A percentile compares a stretch with the other conserved stretches of the same genome.
These are phyloP conservation scores for Tiliqua scincoides DNA, from an alignment of 2,113 vertebrate genomes.

Conservation along the genomic window DNA sequence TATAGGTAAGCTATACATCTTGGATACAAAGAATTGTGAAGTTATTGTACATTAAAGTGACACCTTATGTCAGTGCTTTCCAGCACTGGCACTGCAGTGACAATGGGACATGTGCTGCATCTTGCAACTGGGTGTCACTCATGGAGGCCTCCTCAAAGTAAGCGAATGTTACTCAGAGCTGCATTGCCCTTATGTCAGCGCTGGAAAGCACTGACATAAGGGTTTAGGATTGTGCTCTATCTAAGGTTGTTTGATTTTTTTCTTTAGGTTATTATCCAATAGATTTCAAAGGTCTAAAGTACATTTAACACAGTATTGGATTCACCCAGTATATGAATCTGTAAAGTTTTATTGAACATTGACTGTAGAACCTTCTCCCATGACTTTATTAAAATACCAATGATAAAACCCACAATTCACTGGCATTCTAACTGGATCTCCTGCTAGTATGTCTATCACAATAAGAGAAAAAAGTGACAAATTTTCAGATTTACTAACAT, in stretches of 20 bases:
- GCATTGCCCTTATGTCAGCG: no score
- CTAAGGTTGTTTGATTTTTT: not conserved
- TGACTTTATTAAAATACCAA: not conserved
- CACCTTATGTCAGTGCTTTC: no score
- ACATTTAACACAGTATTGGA: not conserved
- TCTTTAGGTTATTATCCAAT: not conserved
- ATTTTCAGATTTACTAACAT: not conserved
- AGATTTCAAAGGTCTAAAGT: not conserved
- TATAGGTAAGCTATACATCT: no score
- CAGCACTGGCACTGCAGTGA: no score
- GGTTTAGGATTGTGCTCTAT: no score
- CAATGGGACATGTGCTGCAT: no score
- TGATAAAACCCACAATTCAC: not conserved
- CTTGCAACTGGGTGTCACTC: no score
- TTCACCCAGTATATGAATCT: not conserved
- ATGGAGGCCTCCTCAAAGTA: no score
- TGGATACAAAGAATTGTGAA: not conserved
- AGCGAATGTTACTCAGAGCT: no score
- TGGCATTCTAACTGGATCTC: not conserved
- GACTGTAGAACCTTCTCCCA: no score
- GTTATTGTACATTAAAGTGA: no score
- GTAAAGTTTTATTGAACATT: not conserved
- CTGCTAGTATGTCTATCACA: not conserved
- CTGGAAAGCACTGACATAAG: no score
- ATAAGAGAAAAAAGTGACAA: not conserved